A percentile compares a stretch with the other conserved stretches of the same genome.
phyloP scores from a whole-genome alignment of 2,113 vertebrate species.

The Nyctibius bracteatus region DNA sequence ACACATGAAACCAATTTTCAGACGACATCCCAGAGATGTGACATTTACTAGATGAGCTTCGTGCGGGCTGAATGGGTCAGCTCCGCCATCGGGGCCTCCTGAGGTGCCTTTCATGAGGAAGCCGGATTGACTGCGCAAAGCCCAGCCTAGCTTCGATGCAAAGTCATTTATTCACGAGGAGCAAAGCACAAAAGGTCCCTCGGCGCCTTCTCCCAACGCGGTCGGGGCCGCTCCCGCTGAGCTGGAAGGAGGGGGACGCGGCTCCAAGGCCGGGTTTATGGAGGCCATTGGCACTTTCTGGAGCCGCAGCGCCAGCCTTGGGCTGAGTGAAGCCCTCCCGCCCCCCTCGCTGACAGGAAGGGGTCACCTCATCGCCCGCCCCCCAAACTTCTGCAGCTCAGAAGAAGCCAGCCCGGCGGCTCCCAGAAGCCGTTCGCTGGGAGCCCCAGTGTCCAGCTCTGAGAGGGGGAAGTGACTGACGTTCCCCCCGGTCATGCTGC shows the following conservation, averaged over 20 bases:
- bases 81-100: not conserved
- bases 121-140: accelerated
- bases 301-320: not conserved
- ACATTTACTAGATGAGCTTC: not conserved
- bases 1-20: not conserved
- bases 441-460: not conserved
- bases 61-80: not conserved
- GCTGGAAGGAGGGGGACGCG: too few species aligned
- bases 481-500: not conserved
- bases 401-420: not conserved
- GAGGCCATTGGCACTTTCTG: not conserved
- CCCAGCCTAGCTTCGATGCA: accelerated
- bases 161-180: not conserved
- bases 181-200: not conserved
- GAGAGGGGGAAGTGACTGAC: too few species aligned
- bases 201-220: accelerated
- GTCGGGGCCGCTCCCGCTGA: accelerated
- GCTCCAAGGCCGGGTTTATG: accelerated
- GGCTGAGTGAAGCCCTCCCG: not conserved
- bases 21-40: accelerated
- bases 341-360: not conserved
- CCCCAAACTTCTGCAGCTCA: not conserved
- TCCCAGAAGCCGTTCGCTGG: not conserved
- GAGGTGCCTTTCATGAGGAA: not conserved
- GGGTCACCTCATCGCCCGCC: too few species aligned